These are phyloP conservation scores for Coelopa frigida DNA, from an alignment of 1,140 invertebrate species.

Conservation along the genomic window DNA sequence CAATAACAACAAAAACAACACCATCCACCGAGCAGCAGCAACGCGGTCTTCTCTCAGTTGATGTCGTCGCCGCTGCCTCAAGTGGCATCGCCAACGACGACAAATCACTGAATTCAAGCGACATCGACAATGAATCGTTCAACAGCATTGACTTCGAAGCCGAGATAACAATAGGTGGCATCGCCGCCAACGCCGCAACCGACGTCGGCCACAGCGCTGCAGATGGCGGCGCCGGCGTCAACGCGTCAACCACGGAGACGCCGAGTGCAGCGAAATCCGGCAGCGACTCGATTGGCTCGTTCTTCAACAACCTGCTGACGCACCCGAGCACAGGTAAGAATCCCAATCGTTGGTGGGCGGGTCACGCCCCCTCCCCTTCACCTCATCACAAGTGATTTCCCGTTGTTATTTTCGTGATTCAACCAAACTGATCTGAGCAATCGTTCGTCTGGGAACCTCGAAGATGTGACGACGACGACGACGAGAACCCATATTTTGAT, in stretches of 20 bases:
- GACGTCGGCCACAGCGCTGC: too few species aligned
- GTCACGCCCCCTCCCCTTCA: too few species aligned
- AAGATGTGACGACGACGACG: too few species aligned
- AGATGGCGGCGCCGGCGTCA: not conserved
- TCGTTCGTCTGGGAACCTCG: too few species aligned
- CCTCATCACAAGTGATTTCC: too few species aligned
- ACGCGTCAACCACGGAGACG: not conserved
- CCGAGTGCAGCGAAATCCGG: conserved; percentile 16
- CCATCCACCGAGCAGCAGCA: not conserved
- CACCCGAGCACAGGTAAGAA: conserved; percentile 44
- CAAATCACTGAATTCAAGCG: conserved; percentile 43
- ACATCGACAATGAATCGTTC: conserved; percentile 45
- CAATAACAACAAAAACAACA: not conserved
- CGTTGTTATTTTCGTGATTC: too few species aligned
- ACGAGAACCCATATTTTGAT: too few species aligned
- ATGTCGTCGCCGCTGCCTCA: conserved; percentile 1
- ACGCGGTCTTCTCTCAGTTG: not conserved
- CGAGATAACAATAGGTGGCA: conserved; percentile 39
- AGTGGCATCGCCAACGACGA: conserved; percentile 22
- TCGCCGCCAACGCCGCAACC: conserved; percentile 14
- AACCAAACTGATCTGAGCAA: too few species aligned
- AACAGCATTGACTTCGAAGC: conserved; percentile 44
- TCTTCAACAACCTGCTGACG: conserved; percentile 43
- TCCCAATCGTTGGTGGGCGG: conserved; percentile 17
- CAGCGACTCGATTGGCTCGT: conserved; percentile 42